Conservation (phyloP, 2,888 invertebrate species). For the Boloria selene region DNA sequence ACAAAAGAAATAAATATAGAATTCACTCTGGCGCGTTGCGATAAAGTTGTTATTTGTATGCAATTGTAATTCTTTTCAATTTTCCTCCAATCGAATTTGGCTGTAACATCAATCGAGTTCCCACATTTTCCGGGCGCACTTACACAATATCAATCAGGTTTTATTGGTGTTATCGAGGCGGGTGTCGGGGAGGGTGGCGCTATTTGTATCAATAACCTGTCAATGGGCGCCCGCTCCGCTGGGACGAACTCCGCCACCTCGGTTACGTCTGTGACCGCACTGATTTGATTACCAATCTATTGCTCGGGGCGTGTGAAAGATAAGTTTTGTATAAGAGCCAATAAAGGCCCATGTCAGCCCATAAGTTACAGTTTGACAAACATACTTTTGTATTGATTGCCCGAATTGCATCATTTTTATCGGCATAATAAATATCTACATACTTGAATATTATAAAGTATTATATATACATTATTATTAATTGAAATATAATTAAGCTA, state of each 20-base stretch:
- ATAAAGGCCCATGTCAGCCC: slow-evolving; percentile 23
- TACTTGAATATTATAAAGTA: no score
- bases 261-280: slow-evolving; percentile 65
- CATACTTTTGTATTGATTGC: neutral
- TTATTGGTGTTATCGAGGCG: slow-evolving; percentile 80
- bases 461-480: no score
- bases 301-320: slow-evolving; percentile 64
- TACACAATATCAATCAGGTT: slow-evolving; percentile 83
- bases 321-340: slow-evolving; percentile 23
- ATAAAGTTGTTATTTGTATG: slow-evolving; percentile 54
- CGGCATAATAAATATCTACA: no score
- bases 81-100: slow-evolving; percentile 81
- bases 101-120: slow-evolving; percentile 82
- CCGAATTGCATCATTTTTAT: no score
- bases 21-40: slow-evolving; percentile 48
- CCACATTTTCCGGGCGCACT: slow-evolving; percentile 82
- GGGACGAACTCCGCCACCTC: slow-evolving; percentile 69
- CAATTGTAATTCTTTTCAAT: slow-evolving; percentile 71
- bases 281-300: slow-evolving; percentile 76
- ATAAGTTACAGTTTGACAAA: slow-evolving; percentile 5
- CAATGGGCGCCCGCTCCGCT: slow-evolving; percentile 75
- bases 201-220: slow-evolving; percentile 84
- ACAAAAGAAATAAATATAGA: slow-evolving; percentile 38
- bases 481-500: no score
- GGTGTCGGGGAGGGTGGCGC: slow-evolving; percentile 60